Base-by-base conservation (phyloP, 2,888 invertebrate genomes). In the Dascillus cervinus region DNA sequence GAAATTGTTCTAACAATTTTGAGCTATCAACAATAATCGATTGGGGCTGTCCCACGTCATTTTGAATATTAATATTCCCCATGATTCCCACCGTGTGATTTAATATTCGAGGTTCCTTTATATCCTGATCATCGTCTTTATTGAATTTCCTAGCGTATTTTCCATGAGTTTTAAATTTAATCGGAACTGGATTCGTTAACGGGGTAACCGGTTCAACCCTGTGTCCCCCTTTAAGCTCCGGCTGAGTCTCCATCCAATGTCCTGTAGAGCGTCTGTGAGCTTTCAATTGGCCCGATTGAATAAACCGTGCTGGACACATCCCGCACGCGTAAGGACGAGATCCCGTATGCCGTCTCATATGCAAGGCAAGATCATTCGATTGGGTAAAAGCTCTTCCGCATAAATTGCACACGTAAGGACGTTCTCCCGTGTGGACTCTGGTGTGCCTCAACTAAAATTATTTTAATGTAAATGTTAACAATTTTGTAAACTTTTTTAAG, bases 321-420 rank as follows among this genome's bases (percentile, higher is more conserved):
- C 75, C 77, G 44, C 81, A 82, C 2, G 63, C 73, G 52, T 77
- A 78, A 0, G 78, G 78, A 17, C 77, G 69, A 36, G 77, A 75
- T 1, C 81, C 82, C 0, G 82, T 82, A 52, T 82, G 82, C 0
- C 81, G 66, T 0, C 81, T 70, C 48, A 81, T 73, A 53, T 82
- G 82, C 9, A 82, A 55, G 0, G 78, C 78, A 26, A 82, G 62
- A 50, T 82, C 81, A 55, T 82, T 81, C 28, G 80, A 81, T 57
- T 82, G 82, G 0, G 80, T 77, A 55, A 82, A 82, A 2, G 62
- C 66, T 9, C 65, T 52, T 8, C 61, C 60, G 38, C 66, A 65
- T 21, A 65, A 55, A 35, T 58, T 64, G 44, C 64, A 66, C 1
- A 64, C 64, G 41, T 66, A 66, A 0, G 66, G 66, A 4, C 65